Percentiles rank a stretch among this genome's conserved stretches.
Evolutionary conservation across 1,140 invertebrate genomes (phyloP).

Genomic region (Trachelipus rathkii): DNA sequence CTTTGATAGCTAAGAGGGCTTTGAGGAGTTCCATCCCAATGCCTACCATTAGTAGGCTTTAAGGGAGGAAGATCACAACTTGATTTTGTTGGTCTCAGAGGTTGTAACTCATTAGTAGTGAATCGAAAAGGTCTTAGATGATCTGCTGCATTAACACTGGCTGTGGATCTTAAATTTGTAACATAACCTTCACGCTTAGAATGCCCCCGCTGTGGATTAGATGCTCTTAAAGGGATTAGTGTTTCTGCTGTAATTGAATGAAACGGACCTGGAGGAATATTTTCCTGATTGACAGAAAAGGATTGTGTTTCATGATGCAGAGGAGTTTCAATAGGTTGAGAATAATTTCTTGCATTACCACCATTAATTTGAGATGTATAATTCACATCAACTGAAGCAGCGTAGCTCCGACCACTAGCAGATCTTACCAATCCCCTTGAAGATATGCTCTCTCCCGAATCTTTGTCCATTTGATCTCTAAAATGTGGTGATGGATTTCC

Average conservation of each 20-base stretch:
- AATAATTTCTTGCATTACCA: background rate
- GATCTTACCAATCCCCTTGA: background rate
- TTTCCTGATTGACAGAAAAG: conserved; percentile 36
- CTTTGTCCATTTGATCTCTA: background rate
- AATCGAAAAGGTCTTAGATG: conserved; percentile 17
- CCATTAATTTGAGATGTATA: background rate
- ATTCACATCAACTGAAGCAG: background rate
- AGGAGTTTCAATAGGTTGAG: background rate
- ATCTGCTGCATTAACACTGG: conserved; percentile 29
- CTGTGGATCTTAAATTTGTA: conserved; percentile 24
- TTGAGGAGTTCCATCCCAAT: conserved; percentile 11
- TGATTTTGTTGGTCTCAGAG: conserved; percentile 37
- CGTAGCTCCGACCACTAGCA: background rate
- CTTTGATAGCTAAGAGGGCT: background rate
- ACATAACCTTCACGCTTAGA: background rate
- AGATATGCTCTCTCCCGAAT: background rate
- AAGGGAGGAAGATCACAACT: conserved; percentile 40
- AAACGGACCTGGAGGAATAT: conserved; percentile 38
- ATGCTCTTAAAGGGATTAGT: background rate
- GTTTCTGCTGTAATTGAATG: background rate
- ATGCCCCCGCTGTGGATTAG: background rate
- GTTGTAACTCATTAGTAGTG: conserved; percentile 27
- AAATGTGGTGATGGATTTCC: background rate
- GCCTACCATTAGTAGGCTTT: conserved; percentile 32
- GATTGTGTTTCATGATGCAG: background rate